Evolutionary conservation across 2,888 invertebrate species (phyloP).

Genomic region (Zaprionus bogoriensis): DNA sequence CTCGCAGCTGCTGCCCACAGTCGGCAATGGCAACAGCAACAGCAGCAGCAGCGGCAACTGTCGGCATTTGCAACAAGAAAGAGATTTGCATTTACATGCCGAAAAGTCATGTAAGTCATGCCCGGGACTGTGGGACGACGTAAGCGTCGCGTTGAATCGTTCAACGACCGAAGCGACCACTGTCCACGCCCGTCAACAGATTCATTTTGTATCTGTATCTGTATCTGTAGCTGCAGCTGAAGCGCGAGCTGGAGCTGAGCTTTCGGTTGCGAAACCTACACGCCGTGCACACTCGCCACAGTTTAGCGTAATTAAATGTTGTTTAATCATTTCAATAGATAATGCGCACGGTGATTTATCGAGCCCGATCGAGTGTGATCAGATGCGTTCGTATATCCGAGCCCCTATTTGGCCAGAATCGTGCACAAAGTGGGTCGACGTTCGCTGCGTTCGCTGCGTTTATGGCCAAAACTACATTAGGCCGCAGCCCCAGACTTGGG

Average conservation of each 20-base stretch:
- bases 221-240: conserved; percentile 8
- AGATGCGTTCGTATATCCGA: conserved; percentile 28
- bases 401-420: conserved; percentile 60
- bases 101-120: conserved; percentile 66
- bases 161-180: conserved; percentile 34
- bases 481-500: conserved; percentile 45
- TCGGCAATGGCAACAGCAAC: background rate
- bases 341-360: conserved; percentile 66
- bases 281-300: conserved; percentile 26
- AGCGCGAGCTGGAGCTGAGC: too few species aligned
- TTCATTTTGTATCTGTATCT: conserved; percentile 17
- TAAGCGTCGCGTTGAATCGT: conserved; percentile 19
- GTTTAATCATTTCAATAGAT: conserved; percentile 70
- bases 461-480: conserved; percentile 53
- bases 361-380: conserved; percentile 26
- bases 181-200: conserved; percentile 6
- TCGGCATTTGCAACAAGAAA: conserved; percentile 37
- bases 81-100: conserved; percentile 66
- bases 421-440: conserved; percentile 71
- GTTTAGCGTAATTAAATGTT: conserved; percentile 74
- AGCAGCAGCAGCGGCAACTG: conserved; percentile 17
- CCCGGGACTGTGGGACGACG: conserved; percentile 36
- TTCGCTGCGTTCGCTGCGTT: conserved; percentile 4
- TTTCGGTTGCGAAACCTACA: conserved; percentile 27
- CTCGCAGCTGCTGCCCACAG: conserved; percentile 34